A percentile compares a stretch with the other conserved stretches of the same genome.
Evolutionary conservation across 2,888 invertebrate species (phyloP).

Genomic region (Cataglyphis albicans): DNA sequence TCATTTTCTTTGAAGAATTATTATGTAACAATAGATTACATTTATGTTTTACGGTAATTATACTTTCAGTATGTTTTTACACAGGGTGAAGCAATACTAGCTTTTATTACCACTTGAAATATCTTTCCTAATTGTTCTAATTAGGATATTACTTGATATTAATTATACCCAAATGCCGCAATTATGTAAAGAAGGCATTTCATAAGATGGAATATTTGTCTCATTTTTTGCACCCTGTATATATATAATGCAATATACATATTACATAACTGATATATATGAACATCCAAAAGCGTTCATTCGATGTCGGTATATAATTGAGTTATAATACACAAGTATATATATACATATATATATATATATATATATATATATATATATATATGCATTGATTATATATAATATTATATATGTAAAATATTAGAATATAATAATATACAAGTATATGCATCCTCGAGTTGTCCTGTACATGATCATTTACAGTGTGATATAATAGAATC

Average conservation of each 20-base stretch:
- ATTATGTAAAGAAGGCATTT: slow-evolving; percentile 36
- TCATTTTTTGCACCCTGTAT: slow-evolving; percentile 42
- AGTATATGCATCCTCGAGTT: slow-evolving; percentile 8
- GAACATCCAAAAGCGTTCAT: slow-evolving; percentile 81
- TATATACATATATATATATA: slow-evolving; percentile 38
- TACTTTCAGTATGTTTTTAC: slow-evolving; percentile 80
- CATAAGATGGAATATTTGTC: slow-evolving; percentile 28
- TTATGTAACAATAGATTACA: slow-evolving; percentile 83
- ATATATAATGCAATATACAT: slow-evolving; percentile 62
- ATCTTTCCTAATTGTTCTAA: slow-evolving; percentile 15
- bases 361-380: not conserved
- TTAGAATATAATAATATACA: slow-evolving; percentile 54
- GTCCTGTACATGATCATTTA: slow-evolving; percentile 66
- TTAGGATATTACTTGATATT: slow-evolving; percentile 33
- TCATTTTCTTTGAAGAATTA: slow-evolving; percentile 83
- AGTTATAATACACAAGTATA: slow-evolving; percentile 61
- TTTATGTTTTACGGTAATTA: slow-evolving; percentile 77
- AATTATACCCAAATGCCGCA: not conserved
- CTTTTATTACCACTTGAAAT: slow-evolving; percentile 26
- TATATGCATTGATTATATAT: slow-evolving; percentile 34
- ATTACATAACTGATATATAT: slow-evolving; percentile 73
- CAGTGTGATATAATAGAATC: slow-evolving; percentile 51
- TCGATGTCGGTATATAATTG: slow-evolving; percentile 68
- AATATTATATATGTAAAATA: slow-evolving; percentile 14
- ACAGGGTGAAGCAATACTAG: slow-evolving; percentile 55